These are phyloP conservation scores for Melitaea athalia DNA, from an alignment of 2,888 invertebrate species.

Conservation along the genomic window DNA sequence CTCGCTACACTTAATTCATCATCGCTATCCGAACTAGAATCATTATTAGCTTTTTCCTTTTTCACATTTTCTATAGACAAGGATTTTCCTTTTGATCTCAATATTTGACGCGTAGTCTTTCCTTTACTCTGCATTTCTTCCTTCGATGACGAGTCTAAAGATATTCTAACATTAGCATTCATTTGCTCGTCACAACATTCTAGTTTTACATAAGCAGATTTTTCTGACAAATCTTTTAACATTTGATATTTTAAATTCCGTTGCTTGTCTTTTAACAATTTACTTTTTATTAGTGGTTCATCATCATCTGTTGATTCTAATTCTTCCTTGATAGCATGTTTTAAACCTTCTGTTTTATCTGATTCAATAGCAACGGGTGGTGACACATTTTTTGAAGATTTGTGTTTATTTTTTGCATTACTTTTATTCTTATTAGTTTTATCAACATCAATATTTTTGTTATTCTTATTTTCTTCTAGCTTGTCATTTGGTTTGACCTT, in stretches of 20 bases:
- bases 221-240: conserved; percentile 73
- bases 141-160: conserved; percentile 58
- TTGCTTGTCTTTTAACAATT: conserved; percentile 69
- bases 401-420: conserved; percentile 50
- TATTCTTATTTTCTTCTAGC: conserved; percentile 48
- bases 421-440: conserved; percentile 53
- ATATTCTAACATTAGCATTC: conserved; percentile 67
- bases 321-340: conserved; percentile 64
- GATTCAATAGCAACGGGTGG: conserved; percentile 34
- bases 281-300: conserved; percentile 72
- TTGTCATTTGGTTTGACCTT: conserved; percentile 45
- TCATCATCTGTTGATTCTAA: conserved; percentile 73
- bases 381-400: conserved; percentile 49
- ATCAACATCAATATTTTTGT: conserved; percentile 53
- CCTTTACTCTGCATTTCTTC: conserved; percentile 62
- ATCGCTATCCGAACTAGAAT: conserved; percentile 71
- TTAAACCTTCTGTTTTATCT: conserved; percentile 54
- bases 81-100: conserved; percentile 61
- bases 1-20: conserved; percentile 67
- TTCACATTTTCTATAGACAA: conserved; percentile 61
- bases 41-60: conserved; percentile 59
- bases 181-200: conserved; percentile 77
- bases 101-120: conserved; percentile 56
- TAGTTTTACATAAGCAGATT: conserved; percentile 75
- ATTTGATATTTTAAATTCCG: conserved; percentile 68